Base-by-base conservation (phyloP, 2,888 invertebrate genomes). In the Cephus nigrinus region DNA sequence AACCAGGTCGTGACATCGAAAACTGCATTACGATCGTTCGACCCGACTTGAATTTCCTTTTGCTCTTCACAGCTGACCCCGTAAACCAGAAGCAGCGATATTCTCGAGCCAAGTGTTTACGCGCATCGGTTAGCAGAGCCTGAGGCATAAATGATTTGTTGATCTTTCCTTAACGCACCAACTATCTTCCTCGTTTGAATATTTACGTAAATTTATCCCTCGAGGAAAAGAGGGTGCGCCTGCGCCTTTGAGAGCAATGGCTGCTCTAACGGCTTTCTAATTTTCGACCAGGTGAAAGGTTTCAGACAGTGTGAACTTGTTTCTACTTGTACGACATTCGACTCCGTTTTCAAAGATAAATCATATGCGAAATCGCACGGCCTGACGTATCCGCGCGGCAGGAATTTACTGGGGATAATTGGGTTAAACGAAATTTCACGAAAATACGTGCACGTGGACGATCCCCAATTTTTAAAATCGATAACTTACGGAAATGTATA, bases 1-100 rank as follows among this genome's bases (percentile, higher is more conserved):
- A 86, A 80, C 80, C 84, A 81, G 86, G 87, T 86, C 87, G 76
- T 82, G 84, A 82, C 84, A 86, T 84, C 83, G 84, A 86, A 87
- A 86, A 86, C 82, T 83, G 83, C 84, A 84, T 87, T 86, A 86
- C 85, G 82, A 86, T 86, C 84, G 83, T 80, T 74, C 76, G 77
- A 31, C 78, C 79, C 75, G 77, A 78, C 79, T 82, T 81, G 82
- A 75, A 83, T 79, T 78, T 84, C 81, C 79, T 80, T 78, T 80
- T 79, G 78, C 80, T 77, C 79, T 78, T 82, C 82, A 80, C 78
- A 78, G 76, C 81, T 69, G 84, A 85, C 86, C 85, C 85, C 82
- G 80, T 79, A 86, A 86, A 83, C 79, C 80, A 23, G 73, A 68
- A 80, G 73, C 74, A 73, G 78, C 68, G 40, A 77, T 75, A 76